Evolutionary conservation across 2,113 vertebrate species (phyloP).

Genomic region (Craseonycteris thonglongyai): DNA sequence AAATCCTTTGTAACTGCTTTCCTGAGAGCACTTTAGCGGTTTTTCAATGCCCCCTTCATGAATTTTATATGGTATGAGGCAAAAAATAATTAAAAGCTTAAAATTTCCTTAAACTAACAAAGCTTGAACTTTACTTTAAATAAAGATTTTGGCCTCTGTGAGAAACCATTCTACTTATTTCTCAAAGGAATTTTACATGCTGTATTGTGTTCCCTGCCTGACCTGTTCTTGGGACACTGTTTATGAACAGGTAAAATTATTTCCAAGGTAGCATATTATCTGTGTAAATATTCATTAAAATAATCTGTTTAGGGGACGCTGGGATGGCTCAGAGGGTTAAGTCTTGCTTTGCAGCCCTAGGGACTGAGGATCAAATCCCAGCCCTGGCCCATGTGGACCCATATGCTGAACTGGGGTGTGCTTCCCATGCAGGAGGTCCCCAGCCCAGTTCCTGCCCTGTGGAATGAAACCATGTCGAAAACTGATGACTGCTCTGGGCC

Average conservation of each 20-base stretch:
- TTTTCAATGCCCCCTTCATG: background rate
- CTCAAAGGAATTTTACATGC: background rate
- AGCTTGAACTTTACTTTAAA: background rate
- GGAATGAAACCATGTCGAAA: too few relatives aligned
- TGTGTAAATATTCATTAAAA: background rate
- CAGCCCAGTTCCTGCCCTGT: too few relatives aligned
- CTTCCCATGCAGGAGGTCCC: too few relatives aligned
- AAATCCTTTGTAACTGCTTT: background rate
- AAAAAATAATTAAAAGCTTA: background rate
- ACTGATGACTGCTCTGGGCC: too few relatives aligned
- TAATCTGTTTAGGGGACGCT: too few relatives aligned
- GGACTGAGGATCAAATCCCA: too few relatives aligned
- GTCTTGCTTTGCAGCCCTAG: too few relatives aligned
- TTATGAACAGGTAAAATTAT: background rate
- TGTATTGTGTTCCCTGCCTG: background rate
- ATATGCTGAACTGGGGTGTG: too few relatives aligned
- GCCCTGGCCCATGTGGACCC: too few relatives aligned
- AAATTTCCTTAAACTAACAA: slow-evolving; percentile 13
- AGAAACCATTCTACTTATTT: background rate
- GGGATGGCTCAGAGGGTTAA: too few relatives aligned
- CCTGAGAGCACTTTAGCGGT: background rate
- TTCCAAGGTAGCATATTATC: background rate
- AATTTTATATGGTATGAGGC: background rate
- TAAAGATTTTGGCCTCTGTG: background rate
- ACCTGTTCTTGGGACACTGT: background rate